Percentiles rank a stretch among this genome's conserved stretches.
These are phyloP conservation scores for Aphidoletes aphidimyza DNA, from an alignment of 2,888 invertebrate species.

Conservation along the genomic window DNA sequence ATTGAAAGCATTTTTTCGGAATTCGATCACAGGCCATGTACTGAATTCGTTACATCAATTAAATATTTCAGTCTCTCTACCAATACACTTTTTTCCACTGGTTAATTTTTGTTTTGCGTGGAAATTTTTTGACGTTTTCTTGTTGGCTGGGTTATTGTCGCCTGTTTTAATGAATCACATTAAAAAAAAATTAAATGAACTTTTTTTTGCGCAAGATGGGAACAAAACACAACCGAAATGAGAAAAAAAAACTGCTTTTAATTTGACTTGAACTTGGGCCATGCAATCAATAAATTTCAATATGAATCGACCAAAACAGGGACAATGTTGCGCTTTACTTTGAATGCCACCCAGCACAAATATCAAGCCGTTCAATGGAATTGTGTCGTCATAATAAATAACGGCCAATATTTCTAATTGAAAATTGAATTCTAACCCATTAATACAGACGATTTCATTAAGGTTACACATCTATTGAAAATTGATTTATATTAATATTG, in stretches of 20 bases:
- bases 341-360: too few relatives aligned
- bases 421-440: neutral
- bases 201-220: neutral
- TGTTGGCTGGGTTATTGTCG: too few relatives aligned
- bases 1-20: neutral
- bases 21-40: neutral
- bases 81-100: neutral
- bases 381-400: neutral
- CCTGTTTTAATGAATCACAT: too few relatives aligned
- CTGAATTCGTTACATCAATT: neutral
- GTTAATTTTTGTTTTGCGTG: too few relatives aligned
- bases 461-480: neutral
- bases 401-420: neutral
- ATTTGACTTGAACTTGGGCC: constrained; percentile 50
- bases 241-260: neutral
- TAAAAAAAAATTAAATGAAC: neutral
- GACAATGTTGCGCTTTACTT: too few relatives aligned
- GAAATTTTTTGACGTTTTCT: too few relatives aligned
- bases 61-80: neutral
- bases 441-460: neutral
- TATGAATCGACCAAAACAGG: neutral
- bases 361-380: too few relatives aligned
- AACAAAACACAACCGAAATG: neutral
- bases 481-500: neutral
- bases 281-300: constrained; percentile 13